Base-by-base conservation (phyloP, 2,797 vertebrate genomes). In the Octomys mimax region DNA sequence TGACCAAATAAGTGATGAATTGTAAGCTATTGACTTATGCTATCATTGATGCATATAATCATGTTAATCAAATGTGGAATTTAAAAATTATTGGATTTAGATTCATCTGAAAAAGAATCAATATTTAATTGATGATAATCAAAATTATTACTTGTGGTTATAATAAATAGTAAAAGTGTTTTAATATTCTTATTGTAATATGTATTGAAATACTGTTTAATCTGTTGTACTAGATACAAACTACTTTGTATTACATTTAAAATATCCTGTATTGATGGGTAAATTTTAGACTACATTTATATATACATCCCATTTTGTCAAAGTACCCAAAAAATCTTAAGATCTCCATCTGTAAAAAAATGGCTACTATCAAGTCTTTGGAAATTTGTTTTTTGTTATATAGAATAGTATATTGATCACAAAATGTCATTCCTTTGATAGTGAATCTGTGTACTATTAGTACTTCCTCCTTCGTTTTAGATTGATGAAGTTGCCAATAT, bases 401-500 rank as follows among this genome's bases (percentile, higher is more conserved):
- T 92, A 81, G 33, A 19, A 0, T 36, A 91, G 0, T 71, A 7
- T 95, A 22, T 91, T 61, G 7, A 59, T 92, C 59, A 75, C 59
- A 89, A 59, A 85, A 26, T 82, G 42, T 18, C 26, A 52, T 70
- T 49, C 10, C 5, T 86, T 70, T 42, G 42, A 42, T 42, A 42
- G 42, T 42, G 42, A 42, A 42, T 42, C 5, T 42, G 42, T 42
- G 42, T 42, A 42, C 42, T 42, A 42, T 42, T 42, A 70, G 78
- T 54, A 82, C 68, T 90, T 59, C 14, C 22, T 66, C 46, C 61
- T 96, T 59, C 3, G 36, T 92, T 98, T 81, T 97, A 99, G 99
- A 99, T 99, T 95, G 98, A 99, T 80, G 99, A 99, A 96, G 98
- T 99, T 97, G 99, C 99, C 86, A 99, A 98, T 97, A 99, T 99